Conservation (phyloP, 2,113 vertebrate genomes). For the Sakesphorus luctuosus region DNA sequence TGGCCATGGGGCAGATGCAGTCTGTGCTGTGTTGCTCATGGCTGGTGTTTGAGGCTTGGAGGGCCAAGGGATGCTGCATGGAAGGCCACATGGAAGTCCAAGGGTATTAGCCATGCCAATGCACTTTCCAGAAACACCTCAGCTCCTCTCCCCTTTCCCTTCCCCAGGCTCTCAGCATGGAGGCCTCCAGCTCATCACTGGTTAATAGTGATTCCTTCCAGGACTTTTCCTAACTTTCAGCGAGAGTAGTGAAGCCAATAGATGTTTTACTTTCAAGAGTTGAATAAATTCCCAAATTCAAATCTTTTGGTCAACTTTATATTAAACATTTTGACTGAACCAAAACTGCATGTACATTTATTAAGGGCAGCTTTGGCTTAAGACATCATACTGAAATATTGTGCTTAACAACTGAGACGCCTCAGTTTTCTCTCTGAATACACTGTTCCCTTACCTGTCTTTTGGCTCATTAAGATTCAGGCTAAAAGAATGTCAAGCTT, state of each 20-base stretch:
- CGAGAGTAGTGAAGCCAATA: neutral
- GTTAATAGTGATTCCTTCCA: neutral
- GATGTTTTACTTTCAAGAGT: neutral
- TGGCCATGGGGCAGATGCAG: neutral
- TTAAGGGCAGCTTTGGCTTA: neutral
- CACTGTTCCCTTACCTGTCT: rapidly evolving
- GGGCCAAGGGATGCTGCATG: rapidly evolving
- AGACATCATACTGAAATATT: neutral
- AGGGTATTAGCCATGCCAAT: neutral
- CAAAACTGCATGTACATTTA: neutral
- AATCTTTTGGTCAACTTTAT: neutral
- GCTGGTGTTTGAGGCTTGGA: neutral
- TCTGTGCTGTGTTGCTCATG: rapidly evolving
- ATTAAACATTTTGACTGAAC: neutral
- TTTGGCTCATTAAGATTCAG: neutral
- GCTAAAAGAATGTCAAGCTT: neutral
- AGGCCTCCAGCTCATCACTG: neutral
- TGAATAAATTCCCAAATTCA: neutral
- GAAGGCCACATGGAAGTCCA: neutral
- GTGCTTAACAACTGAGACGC: neutral
- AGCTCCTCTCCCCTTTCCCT: neutral
- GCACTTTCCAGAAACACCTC: rapidly evolving
- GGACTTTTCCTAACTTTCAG: neutral
- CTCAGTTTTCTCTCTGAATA: neutral
- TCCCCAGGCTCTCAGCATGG: neutral